A percentile compares a stretch with the other conserved stretches of the same genome.
phyloP scores from a whole-genome alignment of 2,888 invertebrate genomes.

The Nephrotoma appendiculata region DNA sequence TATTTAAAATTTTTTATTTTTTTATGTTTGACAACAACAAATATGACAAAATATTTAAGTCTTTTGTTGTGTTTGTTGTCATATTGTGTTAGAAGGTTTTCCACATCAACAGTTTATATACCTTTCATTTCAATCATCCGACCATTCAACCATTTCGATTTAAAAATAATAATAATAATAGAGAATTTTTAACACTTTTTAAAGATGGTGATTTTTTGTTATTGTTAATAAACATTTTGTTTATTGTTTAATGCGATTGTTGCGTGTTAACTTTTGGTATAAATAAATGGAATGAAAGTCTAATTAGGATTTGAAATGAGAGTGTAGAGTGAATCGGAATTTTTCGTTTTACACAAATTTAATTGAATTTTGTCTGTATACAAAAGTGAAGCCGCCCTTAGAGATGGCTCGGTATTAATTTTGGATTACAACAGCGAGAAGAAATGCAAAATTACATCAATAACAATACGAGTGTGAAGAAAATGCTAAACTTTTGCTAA shows the following conservation, averaged over 20 bases:
- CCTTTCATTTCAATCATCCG: background rate
- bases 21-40: background rate
- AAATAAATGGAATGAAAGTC: background rate
- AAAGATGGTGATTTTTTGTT: background rate
- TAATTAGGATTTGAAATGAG: background rate
- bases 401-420: too few relatives aligned
- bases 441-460: too few relatives aligned
- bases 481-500: too few relatives aligned
- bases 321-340: too few relatives aligned
- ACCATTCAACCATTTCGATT: background rate
- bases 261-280: background rate
- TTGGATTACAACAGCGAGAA: too few relatives aligned
- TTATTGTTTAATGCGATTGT: background rate
- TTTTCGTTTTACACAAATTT: too few relatives aligned
- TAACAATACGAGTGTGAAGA: too few relatives aligned
- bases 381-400: too few relatives aligned
- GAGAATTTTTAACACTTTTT: background rate
- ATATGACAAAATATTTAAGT: background rate
- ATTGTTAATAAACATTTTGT: background rate
- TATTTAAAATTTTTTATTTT: background rate
- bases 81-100: background rate
- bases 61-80: background rate
- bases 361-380: too few relatives aligned
- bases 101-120: background rate
- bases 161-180: background rate